Base-by-base conservation (phyloP, 2,797 vertebrate genomes). In the Oryzias sinensis region DNA sequence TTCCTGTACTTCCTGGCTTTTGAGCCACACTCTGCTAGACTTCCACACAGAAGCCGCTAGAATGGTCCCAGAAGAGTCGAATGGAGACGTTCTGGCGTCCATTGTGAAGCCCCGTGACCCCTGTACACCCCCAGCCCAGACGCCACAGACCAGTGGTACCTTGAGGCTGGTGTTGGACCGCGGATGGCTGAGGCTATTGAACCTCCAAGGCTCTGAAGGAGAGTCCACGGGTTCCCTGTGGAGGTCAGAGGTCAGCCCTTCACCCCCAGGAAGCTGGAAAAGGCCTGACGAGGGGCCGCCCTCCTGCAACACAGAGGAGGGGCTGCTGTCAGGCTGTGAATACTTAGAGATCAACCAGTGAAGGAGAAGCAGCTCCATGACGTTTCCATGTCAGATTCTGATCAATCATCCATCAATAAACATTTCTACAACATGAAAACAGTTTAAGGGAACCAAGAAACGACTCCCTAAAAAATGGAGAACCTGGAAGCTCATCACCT, bases 81-180 rank as follows among this genome's bases (percentile, higher is more conserved):
- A 81, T 42, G 63, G 70, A 77, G 78, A 73, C 47, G 62, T 70
- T 71, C 33, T 11, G 9, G 33, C 33, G 3, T 7, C 8, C 3
- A 11, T 27, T 71, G 61, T 43, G 56, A 70, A 86, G 56, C 33
- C 49, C 48, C 24, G 15, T 42, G 61, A 66, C 66, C 42, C 44
- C 54, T 22, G 20, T 22, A 45, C 17, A 43, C 56, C 62, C 57
- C 14, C 11, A 49, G 37, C 27, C 5, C 8, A n/a, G 14, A 41
- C 11, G 25, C 24, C 4, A 50, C 6, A 18, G 20, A 0, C 7
- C 16, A 18, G 24, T 44, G 14, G 2, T 82, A 98, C 97, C 94
- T 97, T 95, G 16, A 98, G 92, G 79, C 96, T 99, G 69, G 94
- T 93, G 88, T 96, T 95, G 74, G 93, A 97, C 5, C 90, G 91